Base-by-base conservation (phyloP, 37 sponge, comb jelly and placozoan species). In the Spongia lamella region DNA sequence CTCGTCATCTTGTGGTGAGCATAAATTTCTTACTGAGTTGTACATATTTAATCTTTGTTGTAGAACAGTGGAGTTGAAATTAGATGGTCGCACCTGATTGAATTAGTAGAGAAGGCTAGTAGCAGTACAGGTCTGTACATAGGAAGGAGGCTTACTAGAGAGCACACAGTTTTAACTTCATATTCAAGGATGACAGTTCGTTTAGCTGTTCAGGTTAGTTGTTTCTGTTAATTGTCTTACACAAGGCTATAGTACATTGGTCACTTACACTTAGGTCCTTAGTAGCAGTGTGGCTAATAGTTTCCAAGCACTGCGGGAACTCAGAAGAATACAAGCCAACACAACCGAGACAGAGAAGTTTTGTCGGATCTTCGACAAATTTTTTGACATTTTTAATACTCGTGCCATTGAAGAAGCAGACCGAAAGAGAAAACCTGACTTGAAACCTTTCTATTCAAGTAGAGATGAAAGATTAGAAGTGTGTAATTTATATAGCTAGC, bases 381-480 rank as follows among this genome's bases (percentile, higher is more conserved):
- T 78, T 26, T 72, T 85, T 63, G 79, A 85, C 74, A 63, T 51
- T 58, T 47, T 85, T 1, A 78, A 85, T 78, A 74, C 72, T 3
- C 33, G 86, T 2, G 68, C 62, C 21, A 1, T 26, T 22, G 11
- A 20, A 9, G 76, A 86, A 66, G 31, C 26, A 7, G 11, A 7
- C 0, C 27, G 7, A 1, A 70, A 37, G 55, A 66, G 38, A 33
- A 79, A 86, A 27, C 60, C 57, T 26, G 52, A 85, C 33, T 27
- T 79, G 36, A 85, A 73, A 55, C 86, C 80, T n/a, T 72, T 73
- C 53, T 59, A 35, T 61, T 52, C 38, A 38, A 1, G 70, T 33
- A 29, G 58, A 53, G 76, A 79, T 43, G 55, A 50, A 68, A 73
- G 86, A 38, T 64, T 86, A 7, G 5, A 57, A 56, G 81, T 79